A percentile compares a stretch with the other conserved stretches of the same genome.
These are phyloP conservation scores for Xenotilapia longispinis DNA, from an alignment of 2,113 vertebrate species.

Conservation along the genomic window DNA sequence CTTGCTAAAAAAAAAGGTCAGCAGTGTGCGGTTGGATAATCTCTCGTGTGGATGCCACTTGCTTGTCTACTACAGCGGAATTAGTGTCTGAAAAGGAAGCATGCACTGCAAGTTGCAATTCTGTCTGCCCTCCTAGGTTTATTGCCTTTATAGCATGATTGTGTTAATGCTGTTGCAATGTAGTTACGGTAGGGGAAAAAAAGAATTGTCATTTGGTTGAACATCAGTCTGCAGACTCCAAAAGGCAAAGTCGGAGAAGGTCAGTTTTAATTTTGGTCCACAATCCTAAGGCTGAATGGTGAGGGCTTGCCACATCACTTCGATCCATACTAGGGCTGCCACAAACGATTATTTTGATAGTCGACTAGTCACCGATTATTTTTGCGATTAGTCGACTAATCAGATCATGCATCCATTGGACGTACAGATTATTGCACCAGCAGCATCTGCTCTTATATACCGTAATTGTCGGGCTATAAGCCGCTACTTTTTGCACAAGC, in stretches of 20 bases:
- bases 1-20: constrained; percentile 4
- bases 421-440: background rate
- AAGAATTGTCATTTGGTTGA: background rate
- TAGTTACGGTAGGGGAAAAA: background rate
- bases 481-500: too few relatives aligned
- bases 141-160: background rate
- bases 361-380: background rate
- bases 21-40: background rate
- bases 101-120: background rate
- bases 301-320: background rate
- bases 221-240: background rate
- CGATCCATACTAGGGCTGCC: background rate
- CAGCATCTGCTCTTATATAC: background rate
- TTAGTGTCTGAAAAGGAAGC: background rate
- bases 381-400: background rate
- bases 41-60: background rate
- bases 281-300: constrained; percentile 4
- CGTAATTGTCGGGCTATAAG: too few relatives aligned
- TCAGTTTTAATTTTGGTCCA: constrained; percentile 18
- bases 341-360: background rate
- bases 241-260: background rate
- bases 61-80: background rate
- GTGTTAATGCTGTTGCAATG: background rate
- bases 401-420: background rate
- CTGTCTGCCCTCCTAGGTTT: background rate